phyloP scores from a whole-genome alignment of 35 echinoderm and acorn worm genomes.

The Acanthaster planci region DNA sequence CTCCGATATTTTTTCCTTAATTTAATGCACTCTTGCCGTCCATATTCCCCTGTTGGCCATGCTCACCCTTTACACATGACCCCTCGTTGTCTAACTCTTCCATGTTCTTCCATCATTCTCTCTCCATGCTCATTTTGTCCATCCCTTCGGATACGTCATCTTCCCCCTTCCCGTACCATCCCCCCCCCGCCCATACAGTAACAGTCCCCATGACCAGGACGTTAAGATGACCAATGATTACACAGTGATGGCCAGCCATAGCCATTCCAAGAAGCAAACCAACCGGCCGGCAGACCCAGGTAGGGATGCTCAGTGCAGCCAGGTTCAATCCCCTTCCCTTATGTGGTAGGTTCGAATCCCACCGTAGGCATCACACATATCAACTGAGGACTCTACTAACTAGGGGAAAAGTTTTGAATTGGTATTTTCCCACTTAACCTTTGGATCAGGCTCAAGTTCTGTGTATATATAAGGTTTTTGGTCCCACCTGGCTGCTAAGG shows the following conservation, averaged over 20 bases:
- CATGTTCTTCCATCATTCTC: background rate
- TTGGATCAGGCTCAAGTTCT: too few relatives aligned
- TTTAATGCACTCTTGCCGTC: background rate
- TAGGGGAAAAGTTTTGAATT: too few relatives aligned
- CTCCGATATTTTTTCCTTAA: too few relatives aligned
- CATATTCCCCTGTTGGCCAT: background rate
- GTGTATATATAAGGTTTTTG: too few relatives aligned
- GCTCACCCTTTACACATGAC: too few relatives aligned
- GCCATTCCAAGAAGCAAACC: conserved; percentile 53
- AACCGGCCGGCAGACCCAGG: conserved; percentile 72
- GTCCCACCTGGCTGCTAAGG: too few relatives aligned
- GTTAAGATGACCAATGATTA: conserved; percentile 94
- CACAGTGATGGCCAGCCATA: conserved; percentile 63
- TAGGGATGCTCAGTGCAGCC: conserved; percentile 26
- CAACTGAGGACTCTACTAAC: background rate
- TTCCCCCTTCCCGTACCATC: background rate
- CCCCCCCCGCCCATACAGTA: conserved; percentile 33
- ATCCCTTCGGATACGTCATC: background rate
- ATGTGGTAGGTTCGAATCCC: background rate
- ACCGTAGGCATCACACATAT: background rate
- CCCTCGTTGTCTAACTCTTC: too few relatives aligned
- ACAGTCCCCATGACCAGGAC: conserved; percentile 81
- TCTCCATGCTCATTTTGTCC: background rate
- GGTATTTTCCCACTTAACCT: too few relatives aligned
- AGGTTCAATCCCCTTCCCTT: background rate